Conservation (phyloP, 2,888 invertebrate species). For the Apamea anceps region DNA sequence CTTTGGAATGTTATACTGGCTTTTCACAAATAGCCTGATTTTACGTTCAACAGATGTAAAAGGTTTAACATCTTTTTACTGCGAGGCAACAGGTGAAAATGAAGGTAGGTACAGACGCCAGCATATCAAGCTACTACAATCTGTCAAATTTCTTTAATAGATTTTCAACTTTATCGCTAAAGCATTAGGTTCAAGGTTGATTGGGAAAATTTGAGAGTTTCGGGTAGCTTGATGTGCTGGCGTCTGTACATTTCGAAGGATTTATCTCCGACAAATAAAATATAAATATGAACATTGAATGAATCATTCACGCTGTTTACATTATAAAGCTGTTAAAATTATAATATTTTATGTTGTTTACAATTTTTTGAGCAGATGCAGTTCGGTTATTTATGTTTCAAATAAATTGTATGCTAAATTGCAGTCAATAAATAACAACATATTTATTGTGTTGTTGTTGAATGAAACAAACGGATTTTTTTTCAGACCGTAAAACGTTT, state of each 20-base stretch:
- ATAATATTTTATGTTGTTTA: slow-evolving; percentile 31
- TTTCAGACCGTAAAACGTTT: not conserved
- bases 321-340: slow-evolving; percentile 22
- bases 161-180: no score
- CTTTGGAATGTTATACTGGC: slow-evolving; percentile 12
- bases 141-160: no score
- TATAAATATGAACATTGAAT: slow-evolving; percentile 32
- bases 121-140: no score
- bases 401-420: slow-evolving; percentile 12
- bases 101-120: no score
- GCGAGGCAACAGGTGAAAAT: slow-evolving; percentile 14
- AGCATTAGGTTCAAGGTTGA: no score
- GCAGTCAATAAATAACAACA: slow-evolving; percentile 1
- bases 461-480: not conserved
- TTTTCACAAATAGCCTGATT: slow-evolving; percentile 20
- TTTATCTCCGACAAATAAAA: slow-evolving; percentile 45
- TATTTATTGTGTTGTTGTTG: not conserved
- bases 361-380: slow-evolving; percentile 26
- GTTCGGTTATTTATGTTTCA: slow-evolving; percentile 2
- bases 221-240: no score
- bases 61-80: slow-evolving; percentile 43
- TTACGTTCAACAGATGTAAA: slow-evolving; percentile 39
- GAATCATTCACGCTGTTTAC: slow-evolving; percentile 36
- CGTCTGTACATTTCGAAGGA: slow-evolving; percentile 11
- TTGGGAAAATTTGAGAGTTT: no score